Evolutionary conservation across 2,888 invertebrate species (phyloP).

Genomic region (Melinaea menophilus): DNA sequence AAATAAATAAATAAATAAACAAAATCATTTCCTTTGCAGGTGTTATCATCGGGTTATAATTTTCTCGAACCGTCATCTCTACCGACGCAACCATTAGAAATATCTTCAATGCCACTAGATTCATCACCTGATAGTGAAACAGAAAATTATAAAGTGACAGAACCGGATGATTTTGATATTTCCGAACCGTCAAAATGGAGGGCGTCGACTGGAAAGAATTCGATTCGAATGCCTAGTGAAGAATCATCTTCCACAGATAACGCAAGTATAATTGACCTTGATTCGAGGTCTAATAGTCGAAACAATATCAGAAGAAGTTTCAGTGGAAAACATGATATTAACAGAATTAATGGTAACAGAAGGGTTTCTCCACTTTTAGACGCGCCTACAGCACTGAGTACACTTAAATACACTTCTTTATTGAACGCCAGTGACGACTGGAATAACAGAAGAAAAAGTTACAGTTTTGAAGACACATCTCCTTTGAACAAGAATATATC

Average conservation of each 20-base stretch:
- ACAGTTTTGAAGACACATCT: constrained; percentile 80
- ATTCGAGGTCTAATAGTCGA: constrained; percentile 49
- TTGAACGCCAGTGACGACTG: constrained; percentile 77
- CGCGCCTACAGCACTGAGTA: constrained; percentile 59
- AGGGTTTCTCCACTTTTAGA: constrained; percentile 62
- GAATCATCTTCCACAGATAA: constrained; percentile 71
- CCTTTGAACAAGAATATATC: constrained; percentile 54
- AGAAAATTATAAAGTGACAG: constrained; percentile 69
- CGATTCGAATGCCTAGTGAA: constrained; percentile 82
- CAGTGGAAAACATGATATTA: constrained; percentile 32
- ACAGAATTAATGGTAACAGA: constrained; percentile 41
- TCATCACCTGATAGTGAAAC: constrained; percentile 51
- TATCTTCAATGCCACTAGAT: constrained; percentile 67
- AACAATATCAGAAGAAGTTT: constrained; percentile 56
- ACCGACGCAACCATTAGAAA: constrained; percentile 60
- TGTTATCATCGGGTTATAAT: constrained; percentile 67
- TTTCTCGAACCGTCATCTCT: constrained; percentile 56
- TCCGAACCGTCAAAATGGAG: constrained; percentile 81
- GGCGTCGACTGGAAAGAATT: constrained; percentile 80
- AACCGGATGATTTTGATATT: constrained; percentile 76
- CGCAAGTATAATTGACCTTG: constrained; percentile 67
- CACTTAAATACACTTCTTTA: constrained; percentile 66
- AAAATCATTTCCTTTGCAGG: constrained; percentile 47
- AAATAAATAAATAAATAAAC: no score
- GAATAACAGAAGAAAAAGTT: constrained; percentile 86